Evolutionary conservation across 2,888 invertebrate species (phyloP).

Genomic region (Pimpla rufipes): DNA sequence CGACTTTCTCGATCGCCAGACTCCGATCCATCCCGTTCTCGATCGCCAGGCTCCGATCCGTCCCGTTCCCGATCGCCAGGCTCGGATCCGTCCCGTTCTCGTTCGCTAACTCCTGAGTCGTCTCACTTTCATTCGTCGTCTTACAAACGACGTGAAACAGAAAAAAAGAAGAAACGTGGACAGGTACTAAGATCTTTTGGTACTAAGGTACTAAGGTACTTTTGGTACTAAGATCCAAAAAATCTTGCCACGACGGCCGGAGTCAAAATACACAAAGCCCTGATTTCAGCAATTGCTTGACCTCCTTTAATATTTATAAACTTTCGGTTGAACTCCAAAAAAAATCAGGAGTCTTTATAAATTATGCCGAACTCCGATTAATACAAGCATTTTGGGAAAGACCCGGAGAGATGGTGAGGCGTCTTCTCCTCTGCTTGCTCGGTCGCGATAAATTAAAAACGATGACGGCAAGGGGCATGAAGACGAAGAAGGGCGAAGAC

Average conservation of each 20-base stretch:
- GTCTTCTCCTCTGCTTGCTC: too few species aligned
- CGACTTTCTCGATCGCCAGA: neutral
- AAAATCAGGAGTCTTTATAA: too few species aligned
- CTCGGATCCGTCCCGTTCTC: neutral
- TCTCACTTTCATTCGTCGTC: neutral
- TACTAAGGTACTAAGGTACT: too few species aligned
- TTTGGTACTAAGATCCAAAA: neutral
- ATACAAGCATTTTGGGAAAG: too few species aligned
- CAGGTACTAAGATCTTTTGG: too few species aligned
- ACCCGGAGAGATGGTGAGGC: too few species aligned
- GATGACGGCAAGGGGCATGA: too few species aligned
- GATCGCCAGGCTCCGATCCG: neutral
- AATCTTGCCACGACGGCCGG: neutral
- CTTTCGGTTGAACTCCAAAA: too few species aligned
- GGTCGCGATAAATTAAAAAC: too few species aligned
- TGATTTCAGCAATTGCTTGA: neutral
- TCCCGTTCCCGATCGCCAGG: neutral
- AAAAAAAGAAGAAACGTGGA: neutral
- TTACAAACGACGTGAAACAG: neutral
- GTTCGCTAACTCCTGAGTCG: neutral
- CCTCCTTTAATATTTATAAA: too few species aligned
- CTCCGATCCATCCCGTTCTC: neutral
- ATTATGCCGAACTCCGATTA: too few species aligned
- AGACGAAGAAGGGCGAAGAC: too few species aligned
- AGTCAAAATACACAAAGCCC: neutral